Evolutionary conservation across 2,113 vertebrate genomes (phyloP).

Genomic region (Leptobrachium ailaonicum): DNA sequence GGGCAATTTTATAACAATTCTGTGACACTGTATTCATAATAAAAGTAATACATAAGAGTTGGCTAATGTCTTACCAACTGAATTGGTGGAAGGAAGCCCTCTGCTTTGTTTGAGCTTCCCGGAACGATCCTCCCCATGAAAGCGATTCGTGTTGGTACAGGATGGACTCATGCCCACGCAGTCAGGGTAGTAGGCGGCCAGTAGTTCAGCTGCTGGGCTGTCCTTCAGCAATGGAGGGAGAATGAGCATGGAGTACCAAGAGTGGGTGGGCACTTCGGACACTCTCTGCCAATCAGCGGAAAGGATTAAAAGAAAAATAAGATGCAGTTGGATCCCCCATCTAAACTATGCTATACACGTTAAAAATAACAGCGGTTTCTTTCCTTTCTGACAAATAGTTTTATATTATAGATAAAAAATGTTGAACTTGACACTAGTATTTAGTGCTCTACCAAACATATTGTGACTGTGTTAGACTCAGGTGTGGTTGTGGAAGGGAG

Average conservation of each 20-base stretch:
- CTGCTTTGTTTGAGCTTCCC: slow-evolving; percentile 80
- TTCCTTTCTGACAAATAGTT: too few relatives aligned
- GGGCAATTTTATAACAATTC: too few relatives aligned
- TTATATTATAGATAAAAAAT: too few relatives aligned
- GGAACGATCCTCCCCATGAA: slow-evolving; percentile 60
- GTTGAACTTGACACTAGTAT: too few relatives aligned
- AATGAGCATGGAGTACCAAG: slow-evolving; percentile 98
- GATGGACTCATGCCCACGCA: slow-evolving; percentile 99
- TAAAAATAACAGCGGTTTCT: too few relatives aligned
- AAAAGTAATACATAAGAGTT: too few relatives aligned
- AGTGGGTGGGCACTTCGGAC: slow-evolving; percentile 87
- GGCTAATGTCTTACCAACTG: slow-evolving; percentile 65
- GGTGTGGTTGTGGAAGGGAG: too few relatives aligned
- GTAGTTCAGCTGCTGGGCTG: slow-evolving; percentile 88
- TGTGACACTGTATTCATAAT: too few relatives aligned
- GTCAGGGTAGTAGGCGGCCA: slow-evolving; percentile 93
- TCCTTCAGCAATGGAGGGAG: slow-evolving; percentile 94
- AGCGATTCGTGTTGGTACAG: slow-evolving; percentile 72
- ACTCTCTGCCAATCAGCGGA: slow-evolving; percentile 76
- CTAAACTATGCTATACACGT: too few relatives aligned
- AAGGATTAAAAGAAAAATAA: neutral
- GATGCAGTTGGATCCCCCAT: too few relatives aligned
- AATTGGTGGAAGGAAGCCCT: slow-evolving; percentile 58
- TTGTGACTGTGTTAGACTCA: too few relatives aligned
- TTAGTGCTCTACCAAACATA: too few relatives aligned